These are phyloP conservation scores for Reinhardtius hippoglossoides DNA, from an alignment of 2,113 vertebrate species.

Conservation along the genomic window DNA sequence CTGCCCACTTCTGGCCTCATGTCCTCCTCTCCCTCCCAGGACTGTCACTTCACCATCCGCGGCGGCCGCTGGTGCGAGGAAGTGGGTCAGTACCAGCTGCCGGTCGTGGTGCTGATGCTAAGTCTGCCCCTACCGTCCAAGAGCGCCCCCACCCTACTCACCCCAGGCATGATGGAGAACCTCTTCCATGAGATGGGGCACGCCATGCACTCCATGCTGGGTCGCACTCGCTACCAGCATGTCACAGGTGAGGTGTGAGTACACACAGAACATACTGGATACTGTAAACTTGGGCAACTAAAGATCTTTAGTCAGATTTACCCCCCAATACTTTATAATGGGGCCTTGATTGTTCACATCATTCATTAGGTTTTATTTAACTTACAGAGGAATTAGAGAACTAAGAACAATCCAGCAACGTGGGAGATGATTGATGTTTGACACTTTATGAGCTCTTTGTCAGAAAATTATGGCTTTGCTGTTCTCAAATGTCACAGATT, in stretches of 20 bases:
- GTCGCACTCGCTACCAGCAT: conserved; percentile 95
- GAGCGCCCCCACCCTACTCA: conserved; percentile 86
- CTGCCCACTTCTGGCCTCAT: background rate
- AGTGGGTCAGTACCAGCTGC: conserved; percentile 92
- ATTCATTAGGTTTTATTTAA: no score
- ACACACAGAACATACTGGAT: background rate
- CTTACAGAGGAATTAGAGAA: background rate
- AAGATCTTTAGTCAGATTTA: no score
- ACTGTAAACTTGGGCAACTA: background rate
- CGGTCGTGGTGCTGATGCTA: conserved; percentile 95
- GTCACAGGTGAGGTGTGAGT: conserved; percentile 88
- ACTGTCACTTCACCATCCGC: conserved; percentile 98
- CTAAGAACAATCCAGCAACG: background rate
- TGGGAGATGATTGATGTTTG: background rate
- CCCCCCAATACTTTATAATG: no score
- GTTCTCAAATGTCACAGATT: conserved; percentile 18
- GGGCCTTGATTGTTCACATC: no score
- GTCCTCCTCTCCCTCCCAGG: conserved; percentile 74
- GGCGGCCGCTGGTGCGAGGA: conserved; percentile 88
- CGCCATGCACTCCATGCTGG: conserved; percentile 99
- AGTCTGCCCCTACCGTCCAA: conserved; percentile 88
- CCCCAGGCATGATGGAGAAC: conserved; percentile 98
- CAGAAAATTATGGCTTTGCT: conserved; percentile 7
- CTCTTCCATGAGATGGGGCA: conserved; percentile 99
- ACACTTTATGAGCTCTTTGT: background rate